Evolutionary conservation across 2,113 vertebrate species (phyloP).

Genomic region (Pygoscelis adeliae): DNA sequence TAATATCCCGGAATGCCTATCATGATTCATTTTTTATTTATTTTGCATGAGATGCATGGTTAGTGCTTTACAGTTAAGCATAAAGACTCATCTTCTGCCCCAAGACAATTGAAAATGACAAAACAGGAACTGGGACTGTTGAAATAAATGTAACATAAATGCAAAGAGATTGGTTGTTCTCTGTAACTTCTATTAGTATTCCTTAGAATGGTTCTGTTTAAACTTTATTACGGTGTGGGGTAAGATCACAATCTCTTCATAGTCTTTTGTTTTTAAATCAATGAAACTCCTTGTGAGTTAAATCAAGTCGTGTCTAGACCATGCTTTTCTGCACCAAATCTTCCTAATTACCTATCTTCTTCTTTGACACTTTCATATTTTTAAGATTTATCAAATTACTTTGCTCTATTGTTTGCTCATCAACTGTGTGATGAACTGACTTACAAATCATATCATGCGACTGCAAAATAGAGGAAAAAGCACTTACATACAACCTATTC

Average conservation of each 20-base stretch:
- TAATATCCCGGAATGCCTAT: background rate
- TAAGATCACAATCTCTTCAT: background rate
- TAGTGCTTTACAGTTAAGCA: background rate
- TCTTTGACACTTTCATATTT: background rate
- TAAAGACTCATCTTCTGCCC: background rate
- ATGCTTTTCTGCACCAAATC: background rate
- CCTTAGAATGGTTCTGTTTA: background rate
- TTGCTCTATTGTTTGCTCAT: background rate
- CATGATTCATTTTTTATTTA: background rate
- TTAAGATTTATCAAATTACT: background rate
- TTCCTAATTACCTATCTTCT: background rate
- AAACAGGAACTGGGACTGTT: background rate
- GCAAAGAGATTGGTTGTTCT: background rate
- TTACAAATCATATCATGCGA: background rate
- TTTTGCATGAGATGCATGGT: slow-evolving; percentile 13
- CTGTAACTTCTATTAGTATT: background rate
- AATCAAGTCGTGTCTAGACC: background rate
- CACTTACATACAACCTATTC: fast-evolving
- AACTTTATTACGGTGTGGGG: background rate
- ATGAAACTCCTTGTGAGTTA: background rate
- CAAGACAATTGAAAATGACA: background rate
- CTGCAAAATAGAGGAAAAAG: background rate
- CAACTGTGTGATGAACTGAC: background rate
- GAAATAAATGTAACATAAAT: background rate
- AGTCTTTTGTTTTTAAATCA: background rate